Evolutionary conservation across 2,113 vertebrate genomes (phyloP).

Genomic region (Sinocyclocheilus anophthalmus): DNA sequence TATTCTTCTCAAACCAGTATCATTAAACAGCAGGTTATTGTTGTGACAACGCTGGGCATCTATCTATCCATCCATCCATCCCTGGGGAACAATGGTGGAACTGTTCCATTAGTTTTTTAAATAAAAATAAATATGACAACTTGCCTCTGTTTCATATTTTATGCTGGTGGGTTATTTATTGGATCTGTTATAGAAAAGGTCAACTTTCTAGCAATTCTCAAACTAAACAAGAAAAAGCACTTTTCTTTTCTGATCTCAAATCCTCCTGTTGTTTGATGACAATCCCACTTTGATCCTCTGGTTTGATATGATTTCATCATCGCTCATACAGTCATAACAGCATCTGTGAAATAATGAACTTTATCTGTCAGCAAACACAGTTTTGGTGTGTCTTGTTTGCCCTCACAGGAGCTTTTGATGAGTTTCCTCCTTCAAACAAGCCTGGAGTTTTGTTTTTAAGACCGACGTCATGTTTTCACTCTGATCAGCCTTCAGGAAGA

Average conservation of each 20-base stretch:
- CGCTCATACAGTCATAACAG: not conserved
- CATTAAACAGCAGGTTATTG: too few relatives aligned
- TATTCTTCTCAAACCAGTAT: too few relatives aligned
- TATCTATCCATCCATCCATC: too few relatives aligned
- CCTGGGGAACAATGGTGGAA: too few relatives aligned
- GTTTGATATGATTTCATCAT: conserved; percentile 2
- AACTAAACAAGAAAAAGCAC: too few relatives aligned
- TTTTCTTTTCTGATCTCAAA: not conserved
- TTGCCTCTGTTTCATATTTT: not conserved
- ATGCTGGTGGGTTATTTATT: not conserved
- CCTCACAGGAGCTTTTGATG: not conserved
- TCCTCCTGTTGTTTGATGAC: not conserved
- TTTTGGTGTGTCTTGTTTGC: not conserved
- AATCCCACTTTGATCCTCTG: conserved; percentile 14
- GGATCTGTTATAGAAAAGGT: not conserved
- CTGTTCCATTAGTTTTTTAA: too few relatives aligned
- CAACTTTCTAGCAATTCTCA: not conserved
- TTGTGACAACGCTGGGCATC: too few relatives aligned
- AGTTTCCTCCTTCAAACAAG: not conserved
- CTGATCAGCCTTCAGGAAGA: conserved; percentile 50
- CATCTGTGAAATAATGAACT: not conserved
- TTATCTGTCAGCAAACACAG: not conserved
- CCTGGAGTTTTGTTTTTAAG: conserved; percentile 21
- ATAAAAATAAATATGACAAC: too few relatives aligned
- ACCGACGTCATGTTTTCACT: not conserved